Conservation (phyloP, 2,888 invertebrate genomes). For the Scaptomyza caliginosa region DNA sequence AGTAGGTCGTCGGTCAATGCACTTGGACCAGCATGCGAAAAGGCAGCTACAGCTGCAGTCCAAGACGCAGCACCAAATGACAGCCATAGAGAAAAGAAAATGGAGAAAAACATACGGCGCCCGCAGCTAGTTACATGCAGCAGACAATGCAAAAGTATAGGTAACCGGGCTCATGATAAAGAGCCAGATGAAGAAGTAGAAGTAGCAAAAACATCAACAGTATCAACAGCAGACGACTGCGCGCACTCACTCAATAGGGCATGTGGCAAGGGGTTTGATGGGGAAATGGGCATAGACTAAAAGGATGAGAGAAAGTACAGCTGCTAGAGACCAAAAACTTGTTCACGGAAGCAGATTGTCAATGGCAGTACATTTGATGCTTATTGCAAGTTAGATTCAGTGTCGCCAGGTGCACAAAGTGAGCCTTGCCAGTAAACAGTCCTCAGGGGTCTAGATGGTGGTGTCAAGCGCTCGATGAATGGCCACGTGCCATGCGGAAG, state of each 20-base stretch:
- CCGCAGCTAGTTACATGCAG: constrained; percentile 61
- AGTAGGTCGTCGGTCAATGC: constrained; percentile 68
- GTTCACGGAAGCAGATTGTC: constrained; percentile 73
- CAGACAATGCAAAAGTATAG: constrained; percentile 56
- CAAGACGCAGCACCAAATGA: constrained; percentile 45
- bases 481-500: constrained; percentile 58
- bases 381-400: constrained; percentile 61
- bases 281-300: constrained; percentile 6
- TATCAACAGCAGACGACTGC: constrained; percentile 24
- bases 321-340: constrained; percentile 33
- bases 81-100: constrained; percentile 46
- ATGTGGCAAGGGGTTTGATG: neutral
- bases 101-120: constrained; percentile 58
- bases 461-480: constrained; percentile 18
- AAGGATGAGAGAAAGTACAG: constrained; percentile 11
- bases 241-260: constrained; percentile 3
- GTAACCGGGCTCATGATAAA: constrained; percentile 23
- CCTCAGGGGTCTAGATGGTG: neutral
- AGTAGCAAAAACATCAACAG: constrained; percentile 32
- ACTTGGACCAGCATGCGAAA: constrained; percentile 40
- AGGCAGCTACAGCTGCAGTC: constrained; percentile 16
- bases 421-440: constrained; percentile 18
- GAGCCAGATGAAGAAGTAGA: constrained; percentile 35
- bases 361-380: constrained; percentile 62
- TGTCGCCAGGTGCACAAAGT: constrained; percentile 28